Base-by-base conservation (phyloP, 2,888 invertebrate genomes). In the Cerastoderma edule region DNA sequence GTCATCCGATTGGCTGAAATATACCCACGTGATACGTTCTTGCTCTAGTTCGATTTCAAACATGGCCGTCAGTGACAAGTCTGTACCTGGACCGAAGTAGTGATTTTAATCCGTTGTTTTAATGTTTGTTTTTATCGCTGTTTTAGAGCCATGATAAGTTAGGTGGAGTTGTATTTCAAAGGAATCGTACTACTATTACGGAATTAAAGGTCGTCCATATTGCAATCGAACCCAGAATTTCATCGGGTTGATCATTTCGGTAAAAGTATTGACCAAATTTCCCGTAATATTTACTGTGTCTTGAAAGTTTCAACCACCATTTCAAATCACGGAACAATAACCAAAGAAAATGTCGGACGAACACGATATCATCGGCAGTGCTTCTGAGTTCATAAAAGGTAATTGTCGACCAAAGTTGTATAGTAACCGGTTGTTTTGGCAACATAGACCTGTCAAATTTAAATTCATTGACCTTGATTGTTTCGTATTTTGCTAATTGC, bases 311-410 rank as follows among this genome's bases (percentile, higher is more conserved):
- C 13, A 33, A 8, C 1, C 2, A 5, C n/a, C 50, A 1, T 50
- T 22, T 22, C n/a, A n/a, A 27, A 46, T 24, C 32, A 16, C 27
- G 8, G 32, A n/a, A 28, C 0, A 64, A 30, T 66, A 39, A 54
- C 53, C 50, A 54, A 56, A 67, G 75, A 89, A 35, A 39, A 91
- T 91, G 91, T 90, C 90, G 48, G 91, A 91, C 83, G 92, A 91
- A 79, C 87, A 91, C 85, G 92, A 92, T 77, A 89, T 92, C 33
- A 92, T 92, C 75, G 92, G 92, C 50, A 92, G 92, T 86, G 92
- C 92, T 67, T 92, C 92, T 30, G 92, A 93, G 81, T 91, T 91
- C 75, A 92, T 93, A 27, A 91, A 90, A 90, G 92, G 92, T 92
- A 75, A 84, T 22, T 53, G 6, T 10, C 16, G 39, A 39, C 1